Base-by-base conservation (phyloP, 2,113 vertebrate species). In the Alouatta palliata region DNA sequence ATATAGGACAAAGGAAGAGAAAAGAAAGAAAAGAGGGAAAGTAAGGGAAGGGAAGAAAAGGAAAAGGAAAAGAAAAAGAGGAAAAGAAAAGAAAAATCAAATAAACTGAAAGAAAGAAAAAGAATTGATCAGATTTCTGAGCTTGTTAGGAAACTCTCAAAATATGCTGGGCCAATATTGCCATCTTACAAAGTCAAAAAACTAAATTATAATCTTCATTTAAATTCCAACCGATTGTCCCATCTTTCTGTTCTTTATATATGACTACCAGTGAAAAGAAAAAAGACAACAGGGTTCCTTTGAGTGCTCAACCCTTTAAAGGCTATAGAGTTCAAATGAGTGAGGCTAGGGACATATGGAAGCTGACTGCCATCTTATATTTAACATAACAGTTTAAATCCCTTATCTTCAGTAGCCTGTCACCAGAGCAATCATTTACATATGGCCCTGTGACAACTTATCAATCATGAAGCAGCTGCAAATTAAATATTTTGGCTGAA, bases 401-500 rank as follows among this genome's bases (percentile, higher is more conserved):
- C 11, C 35, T 73, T 47, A 54, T 88, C 84, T 95, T 84, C 81
- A n/a, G 90, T 83, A 90, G 91, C 90, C 90, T 90, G 95, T 95
- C 86, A 84, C 91, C 52, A 88, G 58, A 92, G 86, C 90, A 52
- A 64, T 96, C 96, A 90, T 91, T 98, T 95, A 97, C 77, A 96
- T 73, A 76, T 88, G 96, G 96, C 97, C 90, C 68, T 96, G 94
- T 94, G 95, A 98, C 96, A 98, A 96, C 66, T 87, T 92, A 92
- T 95, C 97, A 97, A 96, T 98, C 96, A 97, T 5, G 20, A 90
- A 54, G 86, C 83, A 96, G 95, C 84, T 97, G 94, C 84, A 93
- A 95, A 96, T 98, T 97, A 97, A 98, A 97, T 98, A 97, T 97
- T 98, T 97, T 96, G 98, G 97, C 96, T 97, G 94, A 82, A 95